Evolutionary conservation across 2,888 invertebrate species (phyloP), one percentile per base, ranked within the genome.

Genomic region (Leptogaster cylindrica): DNA sequence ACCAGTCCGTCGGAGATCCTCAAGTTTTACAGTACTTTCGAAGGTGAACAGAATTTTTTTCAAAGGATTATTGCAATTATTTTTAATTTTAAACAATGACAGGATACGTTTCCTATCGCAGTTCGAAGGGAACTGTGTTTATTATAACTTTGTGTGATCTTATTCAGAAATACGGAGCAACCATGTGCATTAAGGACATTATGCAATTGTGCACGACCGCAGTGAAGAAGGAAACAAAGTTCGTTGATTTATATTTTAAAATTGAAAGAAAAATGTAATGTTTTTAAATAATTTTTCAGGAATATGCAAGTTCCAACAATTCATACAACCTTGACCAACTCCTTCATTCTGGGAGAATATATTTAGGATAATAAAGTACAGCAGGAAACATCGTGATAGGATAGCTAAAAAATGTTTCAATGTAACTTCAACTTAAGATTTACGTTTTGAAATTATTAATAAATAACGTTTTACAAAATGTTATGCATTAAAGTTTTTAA

Each of bases 1-100:
- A 77, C 77, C 14, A 66, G 71, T 31, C 78, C 80, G 2, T 73
- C 73, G 67, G 78, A 80, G 70, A 78, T 80, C 52, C 71, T 79
- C 1, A 80, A 79, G 68, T 79, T 77, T 50, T 81, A 79, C 46
- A 80, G 81, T 68, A 80, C 78, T 39, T 81, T 76, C 65, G 80
- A 80, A 70, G 81, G 77, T 76, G 69, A 20, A n/a, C n/a, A n/a
- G n/a, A n/a, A n/a, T n/a, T n/a, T n/a, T n/a, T n/a, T n/a, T n/a
- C n/a, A n/a, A n/a, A n/a, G n/a, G n/a, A n/a, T n/a, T n/a, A n/a
- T n/a, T n/a, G n/a, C n/a, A n/a, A n/a, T n/a, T n/a, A n/a, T n/a
- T n/a, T n/a, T n/a, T n/a, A n/a, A n/a, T n/a, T n/a, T n/a, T 50
- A 8, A n/a, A 36, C 55, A 41, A 44, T 66, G 65, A 1, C 18